Conservation (phyloP, 2,113 vertebrate species). For the Falco punctatus region DNA sequence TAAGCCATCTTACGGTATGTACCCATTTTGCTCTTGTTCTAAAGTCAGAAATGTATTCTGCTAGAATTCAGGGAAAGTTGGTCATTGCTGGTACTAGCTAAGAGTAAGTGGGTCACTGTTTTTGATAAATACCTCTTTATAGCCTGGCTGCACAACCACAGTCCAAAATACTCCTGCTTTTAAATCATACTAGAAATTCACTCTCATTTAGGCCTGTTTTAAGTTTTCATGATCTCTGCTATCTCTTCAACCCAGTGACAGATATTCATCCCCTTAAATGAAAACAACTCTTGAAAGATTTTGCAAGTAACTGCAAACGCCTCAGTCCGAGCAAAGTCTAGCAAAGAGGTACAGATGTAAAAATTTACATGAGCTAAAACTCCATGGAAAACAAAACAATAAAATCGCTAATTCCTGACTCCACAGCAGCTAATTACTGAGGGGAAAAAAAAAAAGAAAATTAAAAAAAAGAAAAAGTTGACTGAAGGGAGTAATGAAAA, state of each 20-base stretch:
- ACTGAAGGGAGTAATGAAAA: neutral
- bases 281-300: neutral
- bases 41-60: neutral
- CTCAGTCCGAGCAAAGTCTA: neutral
- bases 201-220: neutral
- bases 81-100: neutral
- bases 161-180: accelerated
- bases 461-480: neutral
- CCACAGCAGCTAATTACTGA: neutral
- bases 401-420: neutral
- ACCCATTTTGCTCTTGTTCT: neutral
- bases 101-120: neutral
- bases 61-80: neutral
- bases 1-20: conserved; percentile 91
- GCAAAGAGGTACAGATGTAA: neutral
- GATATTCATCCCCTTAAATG: neutral
- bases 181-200: neutral
- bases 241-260: neutral
- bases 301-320: neutral
- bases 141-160: neutral
- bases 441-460: no score
- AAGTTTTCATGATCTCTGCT: neutral
- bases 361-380: neutral
- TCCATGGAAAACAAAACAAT: neutral
- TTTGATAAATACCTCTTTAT: neutral